Base-by-base conservation (phyloP, 2,797 vertebrate genomes). In the Neosalanx taihuensis region DNA sequence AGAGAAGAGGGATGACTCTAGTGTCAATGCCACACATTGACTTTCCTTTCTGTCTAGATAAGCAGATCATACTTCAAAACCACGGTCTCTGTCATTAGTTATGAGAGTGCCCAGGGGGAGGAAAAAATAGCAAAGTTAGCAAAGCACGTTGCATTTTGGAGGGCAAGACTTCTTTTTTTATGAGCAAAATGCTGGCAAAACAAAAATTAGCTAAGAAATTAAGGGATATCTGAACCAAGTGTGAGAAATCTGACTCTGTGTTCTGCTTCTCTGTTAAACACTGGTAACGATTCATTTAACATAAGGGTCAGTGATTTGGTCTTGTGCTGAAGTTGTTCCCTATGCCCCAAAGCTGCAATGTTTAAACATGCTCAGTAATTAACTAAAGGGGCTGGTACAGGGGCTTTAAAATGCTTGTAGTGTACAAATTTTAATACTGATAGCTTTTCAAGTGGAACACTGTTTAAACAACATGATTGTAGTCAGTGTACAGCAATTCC, bases 1-100 rank as follows among this genome's bases (percentile, higher is more conserved):
- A 81, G 78, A 80, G 84, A 86, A 79, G 86, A 89, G 82, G 75
- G 82, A 90, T 87, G 84, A 60, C 49, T 64, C 2, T 59, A 56
- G 68, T 71, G 75, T 78, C 76, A 81, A 77, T 80, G 77, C 85
- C 80, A 81, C 85, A 81, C 87, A 88, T 81, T 78, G 79, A 80
- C 64, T 73, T 85, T 78, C 85, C 83, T 86, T 80, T 75, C 74
- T 84, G 76, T 72, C 82, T 81, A 81, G 76, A 90, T 87, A 89
- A 86, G 88, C 81, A 81, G 84, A 77, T 57, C 73, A 79, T 89
- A 82, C 85, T 86, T 90, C 82, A 88, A 79, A 86, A 85, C 85
- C 83, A 89, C 79, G 69, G 78, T 82, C 64, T n/a, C 57, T 75
- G 75, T 83, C 76, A 69, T 89, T 90, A 87, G 78, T 59, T 6